Base-by-base conservation (phyloP, 2,888 invertebrate genomes). In the Lepetodrilus schrolli region DNA sequence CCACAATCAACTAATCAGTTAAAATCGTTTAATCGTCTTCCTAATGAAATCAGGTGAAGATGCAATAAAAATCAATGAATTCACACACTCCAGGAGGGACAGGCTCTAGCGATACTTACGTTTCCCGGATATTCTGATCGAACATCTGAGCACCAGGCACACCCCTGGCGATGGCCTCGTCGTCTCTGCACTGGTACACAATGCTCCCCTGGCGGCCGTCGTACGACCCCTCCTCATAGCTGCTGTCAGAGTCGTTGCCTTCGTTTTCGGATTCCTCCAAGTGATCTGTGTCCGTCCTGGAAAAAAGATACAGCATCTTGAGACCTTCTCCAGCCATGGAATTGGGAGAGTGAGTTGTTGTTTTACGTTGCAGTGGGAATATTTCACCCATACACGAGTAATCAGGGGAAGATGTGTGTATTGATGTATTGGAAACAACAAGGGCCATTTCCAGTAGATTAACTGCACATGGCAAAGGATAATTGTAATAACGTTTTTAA, bases 141-240 rank as follows among this genome's bases (percentile, higher is more conserved):
- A 88, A 89, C 89, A 89, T 88, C 76, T 83, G 82, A 49, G 87
- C 87, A 20, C 88, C 88, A 10, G 88, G 88, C 34, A 84, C 73
- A 48, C 88, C 88, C 72, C 84, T 80, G 71, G 88, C 85, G 17
- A 90, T 88, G 47, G 87, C 87, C 73, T 89, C 87, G 78, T 90
- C 90, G 79, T 90, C 89, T 79, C 87, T 84, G 80, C 90, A 90
- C 72, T 84, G 82, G 83, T 90, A 89, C 36, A 86, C 83, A 72
- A 90, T 89, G 79, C 86, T 84, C n/a, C 90, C 90, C 58, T 86
- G 83, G n/a, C 88, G 83, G 47, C 90, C 86, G 74, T 92, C 91
- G 80, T 92, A 92, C 4, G 90, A 91, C 3, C 91, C 91, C 81
- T 91, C 91, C 68, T 90, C 91, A 75, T 84, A 90, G 82, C 90